Percentiles rank a stretch among this genome's conserved stretches.
phyloP scores from a whole-genome alignment of 2,888 invertebrate genomes.

The Cyclophora punctaria region DNA sequence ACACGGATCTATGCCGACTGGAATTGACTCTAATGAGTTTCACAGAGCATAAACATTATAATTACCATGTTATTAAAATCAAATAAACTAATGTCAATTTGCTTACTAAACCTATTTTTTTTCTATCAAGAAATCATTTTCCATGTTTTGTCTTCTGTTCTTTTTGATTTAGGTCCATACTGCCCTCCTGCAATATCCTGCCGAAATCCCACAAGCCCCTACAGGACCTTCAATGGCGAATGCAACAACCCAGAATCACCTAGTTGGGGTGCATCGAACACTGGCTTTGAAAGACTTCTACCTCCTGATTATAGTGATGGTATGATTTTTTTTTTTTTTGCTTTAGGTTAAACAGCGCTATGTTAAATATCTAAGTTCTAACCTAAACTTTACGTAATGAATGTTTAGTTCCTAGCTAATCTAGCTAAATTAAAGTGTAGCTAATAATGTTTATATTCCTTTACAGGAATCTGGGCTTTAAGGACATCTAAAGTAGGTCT shows the following conservation, averaged over 20 bases:
- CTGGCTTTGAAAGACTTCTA: conserved; percentile 78
- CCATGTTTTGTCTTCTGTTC: not conserved
- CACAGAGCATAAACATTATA: too few relatives aligned
- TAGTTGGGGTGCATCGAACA: conserved; percentile 81
- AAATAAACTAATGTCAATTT: too few relatives aligned
- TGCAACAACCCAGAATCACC: conserved; percentile 85
- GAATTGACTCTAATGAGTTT: too few relatives aligned
- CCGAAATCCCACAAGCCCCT: conserved; percentile 58
- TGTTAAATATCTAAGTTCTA: too few relatives aligned
- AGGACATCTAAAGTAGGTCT: conserved; percentile 57
- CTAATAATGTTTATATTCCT: not conserved
- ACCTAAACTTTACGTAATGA: not conserved
- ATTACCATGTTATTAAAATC: too few relatives aligned
- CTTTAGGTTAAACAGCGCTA: not conserved
- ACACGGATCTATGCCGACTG: too few relatives aligned
- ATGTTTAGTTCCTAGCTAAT: not conserved
- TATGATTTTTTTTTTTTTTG: conserved; percentile 2
- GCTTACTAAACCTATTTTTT: too few relatives aligned
- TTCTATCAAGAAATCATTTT: too few relatives aligned
- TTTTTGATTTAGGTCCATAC: conserved; percentile 43
- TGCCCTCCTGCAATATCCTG: conserved; percentile 58
- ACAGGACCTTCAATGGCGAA: conserved; percentile 84
- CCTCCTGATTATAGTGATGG: conserved; percentile 70
- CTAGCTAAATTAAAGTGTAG: not conserved
- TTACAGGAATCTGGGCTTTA: conserved; percentile 67